Base-by-base conservation (phyloP, 53 echinoderm and acorn worm species). In the Crossaster papposus region DNA sequence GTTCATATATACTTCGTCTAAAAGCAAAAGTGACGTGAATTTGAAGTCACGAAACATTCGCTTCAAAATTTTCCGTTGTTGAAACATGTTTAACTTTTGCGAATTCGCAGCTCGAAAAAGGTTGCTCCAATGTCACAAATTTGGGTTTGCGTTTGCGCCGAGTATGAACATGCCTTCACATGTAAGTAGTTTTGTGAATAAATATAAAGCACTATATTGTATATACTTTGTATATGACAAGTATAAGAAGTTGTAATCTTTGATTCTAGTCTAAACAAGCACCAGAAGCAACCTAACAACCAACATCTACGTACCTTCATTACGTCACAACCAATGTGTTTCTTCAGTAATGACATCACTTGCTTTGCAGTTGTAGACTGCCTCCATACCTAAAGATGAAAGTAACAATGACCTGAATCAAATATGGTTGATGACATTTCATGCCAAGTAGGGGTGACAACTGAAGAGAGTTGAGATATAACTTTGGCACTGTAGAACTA, bases 221-320 rank as follows among this genome's bases (percentile, higher is more conserved):
- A n/a, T 64, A 72, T 2, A 73, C 32, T 28, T 32, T 30, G 44
- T 79, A 28, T 50, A 51, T 79, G 77, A 29, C 14, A 34, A 15
- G 79, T 53, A 17, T 38, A 22, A 26, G 29, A 82, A 68, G 20
- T 64, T 32, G 24, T 32, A 14, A 20, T 23, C 9, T 8, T 28
- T 82, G 64, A 68, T 29, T 64, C 9, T 85, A 44, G 44, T 9
- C 28, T 32, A 9, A 70, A 71, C 51, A 18, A 84, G 9, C 44
- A 9, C 9, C 9, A 23, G 15, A 12, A 54, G 30, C 14, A 14
- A 81, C 68, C 58, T 20, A 77, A 37, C 12, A 68, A 88, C 18
- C 24, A 8, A 22, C n/a, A 37, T 3, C 35, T 50, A 36, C 89
- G 58, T 70, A 96, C 96, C 95, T 93, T 95, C 22, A 96, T 52